Base-by-base conservation (phyloP, 2,113 vertebrate species). In the Pimephales promelas region DNA sequence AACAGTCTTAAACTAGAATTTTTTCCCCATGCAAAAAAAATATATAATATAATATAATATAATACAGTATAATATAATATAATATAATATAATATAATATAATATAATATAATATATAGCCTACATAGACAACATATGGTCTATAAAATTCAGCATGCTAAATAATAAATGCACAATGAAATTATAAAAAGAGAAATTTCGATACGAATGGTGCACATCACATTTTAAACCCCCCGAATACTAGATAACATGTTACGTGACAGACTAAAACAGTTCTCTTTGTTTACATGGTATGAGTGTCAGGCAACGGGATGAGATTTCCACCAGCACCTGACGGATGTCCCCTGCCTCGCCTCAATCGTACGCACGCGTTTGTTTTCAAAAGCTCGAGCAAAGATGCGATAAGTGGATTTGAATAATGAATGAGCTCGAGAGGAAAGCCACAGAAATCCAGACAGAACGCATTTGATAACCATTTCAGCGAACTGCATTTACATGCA, bases 321-420 rank as follows among this genome's bases (percentile, higher is more conserved):
- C 43, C 80, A 28, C 70, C 28, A 10, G 75, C 70, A 56, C 79
- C 28, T 14, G 75, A 81, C 45, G 85, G 81, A 87, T 70, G 36
- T 71, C 22, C 68, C 68, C 68, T 72, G 68, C 61, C 56, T 80
- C 56, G 59, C 68, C 52, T 80, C 62, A 40, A 80, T 78, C 71
- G 84, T 64, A 40, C 83, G 73, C 56, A 54, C 61, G 73, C 81
- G 52, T 78, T 61, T 85, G 80, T 64, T 84, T 76, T 81, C 85
- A 59, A 79, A 72, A 78, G 68, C 83, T 85, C 77, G 76, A 77
- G 76, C 74, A 82, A 90, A 90, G 82, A 84, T 72, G 89, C 84
- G 92, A 90, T 87, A 89, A 90, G 86, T 87, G 88, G 86, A 90
- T 92, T 88, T 90, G 83, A 89, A 91, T 86, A 86, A 85, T 74